Evolutionary conservation across 2,888 invertebrate species (phyloP), one percentile per base, ranked within the genome.

Genomic region (Strigamia maritima): DNA sequence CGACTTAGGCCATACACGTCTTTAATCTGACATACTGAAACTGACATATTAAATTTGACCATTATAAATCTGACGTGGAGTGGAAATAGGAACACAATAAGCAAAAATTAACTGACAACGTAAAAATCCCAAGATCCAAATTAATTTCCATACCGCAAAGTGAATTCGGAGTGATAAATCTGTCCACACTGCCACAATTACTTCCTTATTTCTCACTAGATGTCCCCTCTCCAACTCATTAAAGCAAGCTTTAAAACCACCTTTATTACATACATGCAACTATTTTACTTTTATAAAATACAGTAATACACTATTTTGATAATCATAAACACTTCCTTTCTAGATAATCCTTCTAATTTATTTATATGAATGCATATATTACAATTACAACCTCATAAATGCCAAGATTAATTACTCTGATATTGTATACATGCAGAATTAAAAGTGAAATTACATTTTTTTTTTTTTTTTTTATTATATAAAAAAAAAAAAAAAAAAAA

Each of bases 301-400:
- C n/a, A n/a, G n/a, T n/a, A n/a, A n/a, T n/a, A n/a, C n/a, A 49
- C 49, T 19, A 49, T 49, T 31, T 49, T 49, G 49, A 49, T 49
- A 49, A n/a, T 49, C 49, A 49, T 49, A 49, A 49, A 49, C 49
- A 49, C 49, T 49, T 49, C 49, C 49, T 49, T 49, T 49, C n/a
- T 10, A 49, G 49, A 49, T 49, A 49, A 49, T n/a, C 16, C 49
- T n/a, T 31, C 31, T 49, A 49, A 49, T 49, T 49, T 49, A 49
- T 49, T 16, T n/a, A n/a, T 49, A 49, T 19, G 2, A 49, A 49
- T 14, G 19, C 49, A 49, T 49, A 49, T 49, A 49, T 49, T 19
- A 49, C 49, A 49, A 49, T 49, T 49, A 49, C 49, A 49, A 49
- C 16, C 16, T 49, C 49, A n/a, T 49, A 49, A 49, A 49, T 49